A percentile compares a stretch with the other conserved stretches of the same genome.
phyloP scores from a whole-genome alignment of 2,888 invertebrate species.

The Tetranychus piercei region DNA sequence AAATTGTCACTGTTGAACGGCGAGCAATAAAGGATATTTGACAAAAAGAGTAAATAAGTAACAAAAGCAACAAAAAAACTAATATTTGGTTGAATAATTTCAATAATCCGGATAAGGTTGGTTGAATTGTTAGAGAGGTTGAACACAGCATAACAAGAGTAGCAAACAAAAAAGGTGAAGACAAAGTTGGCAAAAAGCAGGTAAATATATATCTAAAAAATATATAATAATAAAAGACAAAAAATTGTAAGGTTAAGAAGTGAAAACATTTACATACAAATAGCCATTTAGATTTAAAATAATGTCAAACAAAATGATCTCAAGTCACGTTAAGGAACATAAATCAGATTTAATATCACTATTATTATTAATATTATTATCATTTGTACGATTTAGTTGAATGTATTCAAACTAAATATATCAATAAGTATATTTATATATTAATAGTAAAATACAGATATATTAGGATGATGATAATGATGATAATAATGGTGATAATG shows the following conservation, averaged over 20 bases:
- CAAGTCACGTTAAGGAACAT: neutral
- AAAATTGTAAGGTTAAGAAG: neutral
- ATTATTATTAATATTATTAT: neutral
- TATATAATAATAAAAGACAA: neutral
- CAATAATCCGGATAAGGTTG: conserved; percentile 1
- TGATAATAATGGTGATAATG: neutral
- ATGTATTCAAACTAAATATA: too few relatives aligned
- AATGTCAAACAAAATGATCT: too few relatives aligned
- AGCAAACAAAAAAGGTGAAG: neutral
- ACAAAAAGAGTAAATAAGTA: neutral
- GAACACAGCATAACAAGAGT: neutral
- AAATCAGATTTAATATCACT: neutral
- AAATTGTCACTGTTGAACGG: too few relatives aligned
- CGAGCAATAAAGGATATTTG: neutral
- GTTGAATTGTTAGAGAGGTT: neutral
- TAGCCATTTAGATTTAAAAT: too few relatives aligned
- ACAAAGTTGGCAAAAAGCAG: neutral
- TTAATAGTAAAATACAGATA: too few relatives aligned
- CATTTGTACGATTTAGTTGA: neutral
- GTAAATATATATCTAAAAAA: neutral
- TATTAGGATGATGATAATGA: too few relatives aligned
- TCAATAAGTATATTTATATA: too few relatives aligned
- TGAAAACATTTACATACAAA: too few relatives aligned
- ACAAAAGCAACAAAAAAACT: neutral
- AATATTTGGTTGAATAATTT: neutral